Percentiles rank a stretch among this genome's conserved stretches.
These are phyloP conservation scores for Dromius quadrimaculatus DNA, from an alignment of 2,888 invertebrate genomes.

Conservation along the genomic window DNA sequence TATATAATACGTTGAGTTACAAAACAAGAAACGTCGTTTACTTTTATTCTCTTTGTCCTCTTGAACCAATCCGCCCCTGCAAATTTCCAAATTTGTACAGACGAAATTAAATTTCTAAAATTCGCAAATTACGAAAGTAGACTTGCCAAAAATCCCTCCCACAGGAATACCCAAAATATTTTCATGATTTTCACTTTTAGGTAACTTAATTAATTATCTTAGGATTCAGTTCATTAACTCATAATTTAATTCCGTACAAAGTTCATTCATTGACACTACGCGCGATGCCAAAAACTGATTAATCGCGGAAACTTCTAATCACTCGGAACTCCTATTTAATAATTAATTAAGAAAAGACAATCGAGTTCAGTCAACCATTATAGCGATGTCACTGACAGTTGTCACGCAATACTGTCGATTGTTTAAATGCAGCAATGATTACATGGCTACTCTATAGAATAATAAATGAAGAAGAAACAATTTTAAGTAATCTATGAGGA, in stretches of 20 bases:
- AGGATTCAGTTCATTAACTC: not conserved
- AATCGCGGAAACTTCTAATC: conserved; percentile 20
- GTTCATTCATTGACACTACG: not conserved
- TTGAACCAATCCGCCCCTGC: no score
- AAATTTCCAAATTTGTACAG: no score
- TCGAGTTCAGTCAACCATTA: conserved; percentile 23
- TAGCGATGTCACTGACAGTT: conserved; percentile 24
- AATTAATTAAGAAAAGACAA: conserved; percentile 27
- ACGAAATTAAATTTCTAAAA: no score
- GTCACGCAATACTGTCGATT: conserved; percentile 16
- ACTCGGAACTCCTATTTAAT: conserved; percentile 5
- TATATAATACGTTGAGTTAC: no score
- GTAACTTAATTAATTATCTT: not conserved
- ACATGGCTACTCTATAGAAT: conserved; percentile 18
- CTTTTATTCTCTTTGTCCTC: no score
- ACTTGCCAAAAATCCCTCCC: no score
- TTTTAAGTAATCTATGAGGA: conserved; percentile 4
- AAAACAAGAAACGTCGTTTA: no score
- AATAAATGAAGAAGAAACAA: conserved; percentile 5
- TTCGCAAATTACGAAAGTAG: no score
- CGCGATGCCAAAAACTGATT: not conserved
- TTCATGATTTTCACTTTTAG: not conserved
- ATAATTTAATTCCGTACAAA: not conserved
- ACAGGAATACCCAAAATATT: not conserved
- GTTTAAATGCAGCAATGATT: conserved; percentile 14